Conservation (phyloP, 2,797 vertebrate genomes). For the Scolopax rusticola region DNA sequence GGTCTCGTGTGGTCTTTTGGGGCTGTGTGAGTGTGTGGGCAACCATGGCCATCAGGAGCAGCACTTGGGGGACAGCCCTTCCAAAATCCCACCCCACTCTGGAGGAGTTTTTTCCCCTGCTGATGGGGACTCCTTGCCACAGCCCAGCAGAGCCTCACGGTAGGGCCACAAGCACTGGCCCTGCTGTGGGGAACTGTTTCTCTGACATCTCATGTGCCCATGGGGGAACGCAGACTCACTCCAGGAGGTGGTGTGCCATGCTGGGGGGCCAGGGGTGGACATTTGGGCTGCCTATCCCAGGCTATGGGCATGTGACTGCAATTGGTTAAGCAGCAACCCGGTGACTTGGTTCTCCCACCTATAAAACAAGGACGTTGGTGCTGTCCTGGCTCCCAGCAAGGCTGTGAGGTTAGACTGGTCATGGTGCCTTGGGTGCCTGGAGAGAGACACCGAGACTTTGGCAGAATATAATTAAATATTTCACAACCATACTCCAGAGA, state of each 20-base stretch:
- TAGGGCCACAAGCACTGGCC: rapidly evolving
- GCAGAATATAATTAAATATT: not conserved
- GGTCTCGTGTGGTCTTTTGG: not conserved
- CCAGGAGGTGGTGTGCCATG: rapidly evolving
- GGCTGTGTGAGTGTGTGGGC: not conserved
- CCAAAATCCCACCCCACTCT: not conserved
- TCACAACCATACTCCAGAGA: not conserved
- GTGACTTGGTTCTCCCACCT: not conserved
- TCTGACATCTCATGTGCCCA: rapidly evolving
- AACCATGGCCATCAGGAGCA: not conserved
- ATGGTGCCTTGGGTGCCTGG: not conserved
- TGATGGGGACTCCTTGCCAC: not conserved
- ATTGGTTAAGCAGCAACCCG: not conserved
- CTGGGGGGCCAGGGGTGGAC: not conserved
- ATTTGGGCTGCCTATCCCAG: not conserved
- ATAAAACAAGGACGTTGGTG: rapidly evolving
- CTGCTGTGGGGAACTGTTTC: not conserved
- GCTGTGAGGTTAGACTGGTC: not conserved
- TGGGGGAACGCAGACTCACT: not conserved
- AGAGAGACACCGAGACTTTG: not conserved
- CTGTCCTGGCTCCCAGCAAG: not conserved
- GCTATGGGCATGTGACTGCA: not conserved
- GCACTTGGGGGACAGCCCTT: not conserved
- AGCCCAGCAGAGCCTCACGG: not conserved
- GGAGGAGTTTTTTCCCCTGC: rapidly evolving